A percentile compares a stretch with the other conserved stretches of the same genome.
These are phyloP conservation scores for Holacanthella duospinosa DNA, from an alignment of 2,888 invertebrate species.

Conservation along the genomic window DNA sequence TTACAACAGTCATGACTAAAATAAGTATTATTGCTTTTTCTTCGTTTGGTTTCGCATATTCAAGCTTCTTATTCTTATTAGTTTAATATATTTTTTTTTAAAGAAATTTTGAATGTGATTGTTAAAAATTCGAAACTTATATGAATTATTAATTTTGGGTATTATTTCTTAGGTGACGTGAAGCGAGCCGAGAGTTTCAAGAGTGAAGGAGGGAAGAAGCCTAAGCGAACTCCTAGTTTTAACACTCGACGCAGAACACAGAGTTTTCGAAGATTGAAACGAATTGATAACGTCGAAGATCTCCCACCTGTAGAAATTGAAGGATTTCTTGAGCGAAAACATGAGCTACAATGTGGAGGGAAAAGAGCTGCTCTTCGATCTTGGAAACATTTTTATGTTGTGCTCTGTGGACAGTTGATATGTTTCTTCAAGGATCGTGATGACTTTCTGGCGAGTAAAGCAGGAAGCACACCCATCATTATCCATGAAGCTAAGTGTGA, in stretches of 20 bases:
- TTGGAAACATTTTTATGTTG: conserved; percentile 91
- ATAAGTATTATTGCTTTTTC: no score
- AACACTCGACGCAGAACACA: conserved; percentile 80
- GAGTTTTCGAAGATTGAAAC: conserved; percentile 67
- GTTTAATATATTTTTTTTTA: no score
- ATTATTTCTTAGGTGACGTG: conserved; percentile 43
- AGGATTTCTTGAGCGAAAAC: conserved; percentile 84
- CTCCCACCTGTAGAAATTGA: conserved; percentile 85
- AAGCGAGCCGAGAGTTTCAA: conserved; percentile 87
- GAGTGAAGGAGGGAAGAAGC: conserved; percentile 60
- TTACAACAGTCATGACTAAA: no score
- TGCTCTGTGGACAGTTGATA: conserved; percentile 88
- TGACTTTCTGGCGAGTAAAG: conserved; percentile 78
- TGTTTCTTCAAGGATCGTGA: conserved; percentile 96
- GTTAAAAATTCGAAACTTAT: no score
- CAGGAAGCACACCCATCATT: conserved; percentile 74
- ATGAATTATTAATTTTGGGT: neutral
- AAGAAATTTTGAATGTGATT: no score
- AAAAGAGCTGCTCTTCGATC: conserved; percentile 88
- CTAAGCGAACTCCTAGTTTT: conserved; percentile 87
- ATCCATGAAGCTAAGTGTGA: conserved; percentile 66
- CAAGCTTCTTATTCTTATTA: no score
- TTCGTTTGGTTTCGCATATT: no score
- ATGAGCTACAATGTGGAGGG: conserved; percentile 83
- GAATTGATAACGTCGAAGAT: conserved; percentile 46